Evolutionary conservation across 2,797 vertebrate genomes (phyloP).

Genomic region (Morus bassanus): DNA sequence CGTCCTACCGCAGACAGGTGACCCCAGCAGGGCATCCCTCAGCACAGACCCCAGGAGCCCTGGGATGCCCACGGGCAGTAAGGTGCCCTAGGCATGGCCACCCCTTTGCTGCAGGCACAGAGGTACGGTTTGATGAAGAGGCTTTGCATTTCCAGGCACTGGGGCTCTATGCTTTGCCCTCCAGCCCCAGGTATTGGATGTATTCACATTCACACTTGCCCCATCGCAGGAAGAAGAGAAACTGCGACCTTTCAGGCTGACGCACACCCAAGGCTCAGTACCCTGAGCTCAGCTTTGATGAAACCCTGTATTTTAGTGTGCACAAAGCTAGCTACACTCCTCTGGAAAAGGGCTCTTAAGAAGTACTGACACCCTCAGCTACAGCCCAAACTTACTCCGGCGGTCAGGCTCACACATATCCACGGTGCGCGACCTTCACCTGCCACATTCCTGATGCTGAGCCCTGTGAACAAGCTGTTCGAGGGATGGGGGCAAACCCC

Average conservation of each 20-base stretch:
- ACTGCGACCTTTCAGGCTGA: fast-evolving
- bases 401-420: fast-evolving
- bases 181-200: not conserved
- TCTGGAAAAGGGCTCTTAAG: not conserved
- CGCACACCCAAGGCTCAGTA: fast-evolving
- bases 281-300: not conserved
- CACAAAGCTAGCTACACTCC: fast-evolving
- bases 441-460: not conserved
- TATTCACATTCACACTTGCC: fast-evolving
- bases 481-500: not conserved
- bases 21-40: not conserved
- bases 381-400: fast-evolving
- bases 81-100: not conserved
- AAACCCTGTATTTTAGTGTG: fast-evolving
- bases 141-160: fast-evolving
- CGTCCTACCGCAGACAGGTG: fast-evolving
- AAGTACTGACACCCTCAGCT: too few relatives aligned
- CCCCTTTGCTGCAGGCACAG: fast-evolving
- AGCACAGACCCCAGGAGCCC: not conserved
- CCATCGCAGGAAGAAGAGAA: not conserved
- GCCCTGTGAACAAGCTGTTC: fast-evolving
- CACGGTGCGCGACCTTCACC: fast-evolving
- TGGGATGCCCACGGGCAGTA: fast-evolving
- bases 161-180: not conserved
- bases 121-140: fast-evolving